Evolutionary conservation across 1,140 invertebrate species (phyloP).

Genomic region (Leptinotarsa defecta): DNA sequence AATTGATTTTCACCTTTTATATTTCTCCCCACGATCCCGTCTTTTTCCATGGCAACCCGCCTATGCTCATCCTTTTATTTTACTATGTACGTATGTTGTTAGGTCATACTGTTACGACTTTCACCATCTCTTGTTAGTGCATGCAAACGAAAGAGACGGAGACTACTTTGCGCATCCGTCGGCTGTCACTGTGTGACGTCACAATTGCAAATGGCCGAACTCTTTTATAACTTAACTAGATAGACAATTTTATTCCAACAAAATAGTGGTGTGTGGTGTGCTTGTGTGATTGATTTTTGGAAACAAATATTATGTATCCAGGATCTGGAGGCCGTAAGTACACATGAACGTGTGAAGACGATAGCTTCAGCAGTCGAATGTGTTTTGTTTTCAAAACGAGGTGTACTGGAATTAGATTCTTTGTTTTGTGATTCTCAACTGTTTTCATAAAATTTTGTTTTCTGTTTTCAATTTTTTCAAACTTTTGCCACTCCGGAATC

Average conservation of each 20-base stretch:
- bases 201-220: constrained; percentile 54
- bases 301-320: constrained; percentile 49
- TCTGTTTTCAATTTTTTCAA: neutral
- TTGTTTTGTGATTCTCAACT: constrained; percentile 34
- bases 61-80: neutral
- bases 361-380: neutral
- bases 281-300: constrained; percentile 48
- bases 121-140: neutral
- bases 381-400: constrained; percentile 36
- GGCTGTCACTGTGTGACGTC: constrained; percentile 21
- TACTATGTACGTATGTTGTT: too few relatives aligned
- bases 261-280: constrained; percentile 52
- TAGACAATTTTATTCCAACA: constrained; percentile 47
- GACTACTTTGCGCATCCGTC: neutral
- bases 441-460: constrained; percentile 7
- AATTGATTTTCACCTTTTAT: too few relatives aligned
- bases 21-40: neutral
- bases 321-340: constrained; percentile 55
- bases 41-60: constrained; percentile 4
- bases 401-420: constrained; percentile 27
- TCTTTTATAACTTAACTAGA: constrained; percentile 50
- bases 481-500: neutral
- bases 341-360: neutral
- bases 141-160: neutral
- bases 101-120: too few relatives aligned